Evolutionary conservation across 1,140 invertebrate species (phyloP), one percentile per base, ranked within the genome.

Genomic region (Geopemphigus sp.): DNA sequence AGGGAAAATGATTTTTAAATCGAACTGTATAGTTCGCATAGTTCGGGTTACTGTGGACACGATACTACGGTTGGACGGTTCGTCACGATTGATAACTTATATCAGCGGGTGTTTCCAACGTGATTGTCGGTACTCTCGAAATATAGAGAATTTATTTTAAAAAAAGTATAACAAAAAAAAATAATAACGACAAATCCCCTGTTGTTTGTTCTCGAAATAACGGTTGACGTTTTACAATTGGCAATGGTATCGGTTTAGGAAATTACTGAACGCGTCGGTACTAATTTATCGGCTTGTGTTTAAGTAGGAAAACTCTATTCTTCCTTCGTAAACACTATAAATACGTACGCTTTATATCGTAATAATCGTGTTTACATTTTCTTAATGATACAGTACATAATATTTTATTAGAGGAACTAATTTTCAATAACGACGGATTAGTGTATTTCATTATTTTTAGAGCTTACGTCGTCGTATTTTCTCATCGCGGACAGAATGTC

Each of bases 351-450:
- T 54, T 39, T 68, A 47, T 39, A 39, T 39, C 5, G 47, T 68
- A 47, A 47, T 68, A 39, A 3, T 66, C 22, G 4, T 68, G 24
- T 47, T 50, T 50, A 68, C 22, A 47, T 68, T 66, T 68, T 66
- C n/a, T 47, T 68, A 68, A n/a, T 47, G 14, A 50, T 26, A 68
- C 24, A 39, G 8, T 39, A 24, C 47, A 45, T 39, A 66, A 74
- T 74, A 68, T 57, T 73, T 59, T 22, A 68, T 76, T 14, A 24
- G 29, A 76, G 73, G 73, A 76, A 76, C 73, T 76, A 76, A 45
- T 76, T 57, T 76, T 59, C 73, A 57, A 47, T 57, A 76, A 59
- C 73, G 56, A 61, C 54, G 10, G 54, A 61, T 39, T n/a, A 76
- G 0, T 74, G 32, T 57, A 68, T 50, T 47, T 50, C 6, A 47